Evolutionary conservation across 1,140 invertebrate species (phyloP).

Genomic region (Diachasma alloeum): DNA sequence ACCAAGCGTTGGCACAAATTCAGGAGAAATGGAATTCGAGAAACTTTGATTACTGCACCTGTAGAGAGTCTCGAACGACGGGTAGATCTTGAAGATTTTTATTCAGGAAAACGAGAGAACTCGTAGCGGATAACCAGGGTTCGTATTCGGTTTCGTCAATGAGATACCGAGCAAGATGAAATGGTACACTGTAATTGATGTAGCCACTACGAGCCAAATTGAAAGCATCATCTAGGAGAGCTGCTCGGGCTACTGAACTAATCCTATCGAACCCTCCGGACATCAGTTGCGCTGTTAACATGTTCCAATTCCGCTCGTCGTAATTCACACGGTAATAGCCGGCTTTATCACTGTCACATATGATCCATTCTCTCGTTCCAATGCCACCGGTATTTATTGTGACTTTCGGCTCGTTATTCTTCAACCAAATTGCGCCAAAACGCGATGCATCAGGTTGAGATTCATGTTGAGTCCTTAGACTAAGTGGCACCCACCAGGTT

Average conservation of each 20-base stretch:
- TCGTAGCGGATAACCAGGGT: constrained; percentile 66
- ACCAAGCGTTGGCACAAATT: neutral
- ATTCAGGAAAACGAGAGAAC: constrained; percentile 49
- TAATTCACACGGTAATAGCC: constrained; percentile 70
- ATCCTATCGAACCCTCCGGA: constrained; percentile 49
- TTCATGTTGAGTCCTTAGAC: constrained; percentile 43
- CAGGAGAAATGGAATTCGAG: neutral
- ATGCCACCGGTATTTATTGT: neutral
- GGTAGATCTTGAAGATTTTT: constrained; percentile 42
- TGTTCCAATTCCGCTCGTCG: constrained; percentile 63
- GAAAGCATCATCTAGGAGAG: constrained; percentile 71
- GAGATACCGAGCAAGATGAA: constrained; percentile 66
- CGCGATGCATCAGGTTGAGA: constrained; percentile 56
- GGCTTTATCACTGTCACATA: constrained; percentile 60
- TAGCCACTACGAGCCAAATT: constrained; percentile 63
- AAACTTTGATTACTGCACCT: constrained; percentile 35
- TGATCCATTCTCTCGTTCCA: constrained; percentile 55
- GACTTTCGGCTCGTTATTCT: constrained; percentile 28
- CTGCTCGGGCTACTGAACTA: constrained; percentile 65
- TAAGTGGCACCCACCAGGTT: constrained; percentile 62
- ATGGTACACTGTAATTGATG: constrained; percentile 60
- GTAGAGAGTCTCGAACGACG: constrained; percentile 29
- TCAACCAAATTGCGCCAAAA: constrained; percentile 57
- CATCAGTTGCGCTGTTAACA: constrained; percentile 55
- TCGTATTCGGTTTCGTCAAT: constrained; percentile 64